These are phyloP conservation scores for Zosterops lateralis DNA, from an alignment of 2,113 vertebrate species.

Conservation along the genomic window DNA sequence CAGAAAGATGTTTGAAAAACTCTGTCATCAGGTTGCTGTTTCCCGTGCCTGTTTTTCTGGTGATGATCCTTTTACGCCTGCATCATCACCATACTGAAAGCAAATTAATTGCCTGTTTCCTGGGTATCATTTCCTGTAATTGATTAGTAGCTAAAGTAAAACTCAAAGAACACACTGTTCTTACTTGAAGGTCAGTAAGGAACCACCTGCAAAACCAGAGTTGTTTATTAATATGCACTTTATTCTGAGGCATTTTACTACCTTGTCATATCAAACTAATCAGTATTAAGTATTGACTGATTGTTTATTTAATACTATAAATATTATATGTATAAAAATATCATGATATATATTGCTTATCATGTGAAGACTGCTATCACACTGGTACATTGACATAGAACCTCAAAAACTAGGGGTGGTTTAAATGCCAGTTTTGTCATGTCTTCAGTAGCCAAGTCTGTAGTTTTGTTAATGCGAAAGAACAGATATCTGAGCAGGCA, in stretches of 20 bases:
- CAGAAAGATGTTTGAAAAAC: neutral
- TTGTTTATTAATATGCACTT: neutral
- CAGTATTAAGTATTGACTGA: neutral
- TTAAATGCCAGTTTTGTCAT: neutral
- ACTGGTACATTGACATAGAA: neutral
- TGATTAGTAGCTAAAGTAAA: neutral
- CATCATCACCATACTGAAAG: neutral
- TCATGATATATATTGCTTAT: accelerated
- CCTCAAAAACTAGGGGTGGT: neutral
- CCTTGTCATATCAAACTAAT: neutral
- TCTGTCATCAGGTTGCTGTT: neutral
- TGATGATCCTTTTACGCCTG: neutral
- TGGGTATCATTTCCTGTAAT: neutral
- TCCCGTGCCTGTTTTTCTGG: neutral
- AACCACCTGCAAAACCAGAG: neutral
- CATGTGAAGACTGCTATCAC: neutral
- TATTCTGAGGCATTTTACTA: neutral
- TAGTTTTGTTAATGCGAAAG: neutral
- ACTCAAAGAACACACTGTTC: neutral
- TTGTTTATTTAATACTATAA: neutral
- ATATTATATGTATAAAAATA: neutral
- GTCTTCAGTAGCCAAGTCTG: neutral
- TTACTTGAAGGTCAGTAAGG: neutral
- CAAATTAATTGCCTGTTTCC: neutral
- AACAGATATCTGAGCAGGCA: neutral